These are phyloP conservation scores for Procambarus virginalis DNA, from an alignment of 1,140 invertebrate species.

Conservation along the genomic window DNA sequence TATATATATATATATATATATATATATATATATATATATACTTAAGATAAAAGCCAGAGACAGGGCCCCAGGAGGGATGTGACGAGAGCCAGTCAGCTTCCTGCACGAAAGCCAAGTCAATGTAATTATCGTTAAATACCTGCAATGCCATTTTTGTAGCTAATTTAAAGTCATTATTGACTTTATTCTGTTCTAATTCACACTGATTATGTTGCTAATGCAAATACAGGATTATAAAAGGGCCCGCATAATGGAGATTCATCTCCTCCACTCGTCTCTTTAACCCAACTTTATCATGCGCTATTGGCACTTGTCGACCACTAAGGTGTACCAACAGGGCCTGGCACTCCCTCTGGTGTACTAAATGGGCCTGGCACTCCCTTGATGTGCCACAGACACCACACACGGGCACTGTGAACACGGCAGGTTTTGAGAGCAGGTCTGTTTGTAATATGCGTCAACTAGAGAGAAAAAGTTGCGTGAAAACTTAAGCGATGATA, in stretches of 20 bases:
- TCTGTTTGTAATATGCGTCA: too few relatives aligned
- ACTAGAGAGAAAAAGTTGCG: too few relatives aligned
- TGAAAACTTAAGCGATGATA: too few relatives aligned
- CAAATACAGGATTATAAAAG: background rate
- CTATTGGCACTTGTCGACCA: background rate
- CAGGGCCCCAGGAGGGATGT: too few relatives aligned
- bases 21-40: too few relatives aligned
- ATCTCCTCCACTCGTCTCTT: background rate
- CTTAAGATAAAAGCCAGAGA: too few relatives aligned
- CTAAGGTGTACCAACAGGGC: background rate
- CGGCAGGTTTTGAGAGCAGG: too few relatives aligned
- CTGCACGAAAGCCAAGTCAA: conserved; percentile 5
- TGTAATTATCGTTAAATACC: background rate
- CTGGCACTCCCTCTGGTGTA: too few relatives aligned
- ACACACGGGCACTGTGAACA: too few relatives aligned
- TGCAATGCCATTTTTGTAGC: conserved; percentile 2
- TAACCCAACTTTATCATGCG: background rate
- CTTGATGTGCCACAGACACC: too few relatives aligned
- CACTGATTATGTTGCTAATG: background rate
- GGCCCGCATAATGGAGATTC: background rate
- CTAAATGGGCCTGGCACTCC: too few relatives aligned
- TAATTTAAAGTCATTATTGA: conserved; percentile 3
- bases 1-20: too few relatives aligned
- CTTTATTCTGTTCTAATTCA: background rate
- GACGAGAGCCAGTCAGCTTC: background rate